Base-by-base conservation (phyloP, 2,888 invertebrate genomes). In the Syrista parreyssii region DNA sequence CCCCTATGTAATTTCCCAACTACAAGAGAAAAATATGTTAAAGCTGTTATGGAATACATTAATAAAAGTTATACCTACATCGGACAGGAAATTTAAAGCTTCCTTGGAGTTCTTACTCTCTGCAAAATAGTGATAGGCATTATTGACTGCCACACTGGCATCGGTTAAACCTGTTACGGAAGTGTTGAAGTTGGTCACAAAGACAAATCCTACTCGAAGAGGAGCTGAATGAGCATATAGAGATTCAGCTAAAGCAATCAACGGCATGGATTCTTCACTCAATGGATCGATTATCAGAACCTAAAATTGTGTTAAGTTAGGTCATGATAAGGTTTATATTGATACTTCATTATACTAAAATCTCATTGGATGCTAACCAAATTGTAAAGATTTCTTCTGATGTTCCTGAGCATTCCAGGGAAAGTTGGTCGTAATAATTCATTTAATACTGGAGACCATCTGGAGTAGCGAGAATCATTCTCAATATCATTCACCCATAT, bases 401-500 rank as follows among this genome's bases (percentile, higher is more conserved):
- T 94, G 89, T 97, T 97, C 82, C 99, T 93, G 80, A 99, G 92
- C 98, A 99, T 99, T 77, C 99, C 99, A 0, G 99, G 99, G 89
- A 98, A 99, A 0, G 98, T 98, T n/a, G 99, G 99, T 80, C 98
- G 93, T 81, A 99, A 92, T 81, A 99, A 92, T 87, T 99, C 98
- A 93, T 96, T 96, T 76, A 97, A 94, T 68, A 96, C 97, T 1
- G 95, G 93, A 0, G 98, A 96, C 99, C 99, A 99, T 78, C 96
- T 94, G 36, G 94, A 93, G 90, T 99, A 99, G 82, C 96, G 95
- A 72, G 95, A 93, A 92, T 99, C 99, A 12, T 93, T 94, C 92
- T 99, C 99, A 78, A 99, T 94, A 90, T 99, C 97, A 90, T 99
- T 99, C 34, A 99, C 93, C 96, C 98, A 99, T 89, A 96, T 95